These are phyloP conservation scores for Plebejus melissa DNA, from an alignment of 2,888 invertebrate genomes.

Conservation along the genomic window DNA sequence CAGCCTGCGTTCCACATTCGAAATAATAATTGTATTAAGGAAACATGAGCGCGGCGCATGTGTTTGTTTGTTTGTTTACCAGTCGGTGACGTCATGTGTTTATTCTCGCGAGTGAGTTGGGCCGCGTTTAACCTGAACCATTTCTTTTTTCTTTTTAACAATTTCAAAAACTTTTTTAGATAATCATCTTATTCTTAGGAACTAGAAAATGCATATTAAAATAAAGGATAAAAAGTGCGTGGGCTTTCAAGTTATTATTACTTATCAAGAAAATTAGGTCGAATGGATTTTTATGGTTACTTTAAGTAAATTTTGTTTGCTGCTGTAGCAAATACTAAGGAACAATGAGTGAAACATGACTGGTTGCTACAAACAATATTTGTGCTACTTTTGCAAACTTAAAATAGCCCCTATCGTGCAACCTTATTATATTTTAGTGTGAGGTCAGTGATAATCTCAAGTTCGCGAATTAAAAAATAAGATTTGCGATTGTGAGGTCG, in stretches of 20 bases:
- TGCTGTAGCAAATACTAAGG: no score
- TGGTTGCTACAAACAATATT: neutral
- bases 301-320: no score
- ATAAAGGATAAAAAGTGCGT: no score
- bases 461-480: constrained; percentile 37
- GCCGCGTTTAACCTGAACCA: constrained; percentile 39
- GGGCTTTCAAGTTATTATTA: no score
- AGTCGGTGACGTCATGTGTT: constrained; percentile 79
- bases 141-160: neutral
- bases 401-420: neutral
- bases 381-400: neutral
- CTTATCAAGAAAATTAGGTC: no score
- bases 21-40: constrained; percentile 80
- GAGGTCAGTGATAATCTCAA: constrained; percentile 27
- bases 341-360: neutral
- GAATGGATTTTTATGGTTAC: no score
- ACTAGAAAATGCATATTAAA: neutral
- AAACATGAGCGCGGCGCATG: constrained; percentile 79
- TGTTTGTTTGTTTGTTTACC: constrained; percentile 81
- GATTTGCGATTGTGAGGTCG: constrained; percentile 39
- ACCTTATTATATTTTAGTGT: constrained; percentile 22
- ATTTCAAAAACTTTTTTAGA: neutral
- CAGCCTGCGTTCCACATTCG: constrained; percentile 70
- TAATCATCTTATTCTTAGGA: neutral
- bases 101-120: constrained; percentile 70